Conservation (phyloP, 1,140 invertebrate genomes). For the Dinoponera quadriceps region DNA sequence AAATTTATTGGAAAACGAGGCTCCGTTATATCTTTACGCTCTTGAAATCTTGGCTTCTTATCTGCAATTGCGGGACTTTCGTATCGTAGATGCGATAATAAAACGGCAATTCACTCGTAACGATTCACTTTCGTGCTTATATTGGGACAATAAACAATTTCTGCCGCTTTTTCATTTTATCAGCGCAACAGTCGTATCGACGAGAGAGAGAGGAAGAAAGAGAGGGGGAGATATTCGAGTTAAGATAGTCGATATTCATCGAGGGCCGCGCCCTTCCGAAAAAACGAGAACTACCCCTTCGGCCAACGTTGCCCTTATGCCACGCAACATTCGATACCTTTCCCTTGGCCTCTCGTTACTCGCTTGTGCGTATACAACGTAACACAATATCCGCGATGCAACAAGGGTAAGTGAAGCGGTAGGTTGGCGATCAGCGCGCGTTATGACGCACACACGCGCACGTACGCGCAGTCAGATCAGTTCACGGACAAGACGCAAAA, state of each 20-base stretch:
- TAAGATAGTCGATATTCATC: slow-evolving; percentile 34
- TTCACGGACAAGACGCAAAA: slow-evolving; percentile 55
- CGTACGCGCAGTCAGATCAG: not conserved
- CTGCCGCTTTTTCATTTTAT: not conserved
- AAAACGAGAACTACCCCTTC: slow-evolving; percentile 27
- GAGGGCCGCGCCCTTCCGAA: not conserved
- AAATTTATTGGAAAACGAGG: too few species aligned
- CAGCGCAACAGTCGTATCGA: not conserved
- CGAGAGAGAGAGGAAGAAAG: too few species aligned
- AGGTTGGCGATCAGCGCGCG: slow-evolving; percentile 5
- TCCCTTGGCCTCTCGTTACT: slow-evolving; percentile 32
- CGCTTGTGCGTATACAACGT: slow-evolving; percentile 61
- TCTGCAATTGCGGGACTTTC: too few species aligned
- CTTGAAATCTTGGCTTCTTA: too few species aligned
- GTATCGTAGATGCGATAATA: too few species aligned
- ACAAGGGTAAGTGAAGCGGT: slow-evolving; percentile 71
- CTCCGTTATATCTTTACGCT: too few species aligned
- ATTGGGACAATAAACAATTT: not conserved
- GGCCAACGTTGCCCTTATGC: slow-evolving; percentile 75
- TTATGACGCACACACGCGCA: slow-evolving; percentile 33
- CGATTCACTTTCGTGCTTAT: not conserved
- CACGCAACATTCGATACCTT: slow-evolving; percentile 74
- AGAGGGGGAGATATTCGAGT: too few species aligned
- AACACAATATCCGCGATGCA: slow-evolving; percentile 76
- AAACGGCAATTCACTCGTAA: slow-evolving; percentile 5